Conservation (phyloP, 2,797 vertebrate species). For the Alectoris magna region DNA sequence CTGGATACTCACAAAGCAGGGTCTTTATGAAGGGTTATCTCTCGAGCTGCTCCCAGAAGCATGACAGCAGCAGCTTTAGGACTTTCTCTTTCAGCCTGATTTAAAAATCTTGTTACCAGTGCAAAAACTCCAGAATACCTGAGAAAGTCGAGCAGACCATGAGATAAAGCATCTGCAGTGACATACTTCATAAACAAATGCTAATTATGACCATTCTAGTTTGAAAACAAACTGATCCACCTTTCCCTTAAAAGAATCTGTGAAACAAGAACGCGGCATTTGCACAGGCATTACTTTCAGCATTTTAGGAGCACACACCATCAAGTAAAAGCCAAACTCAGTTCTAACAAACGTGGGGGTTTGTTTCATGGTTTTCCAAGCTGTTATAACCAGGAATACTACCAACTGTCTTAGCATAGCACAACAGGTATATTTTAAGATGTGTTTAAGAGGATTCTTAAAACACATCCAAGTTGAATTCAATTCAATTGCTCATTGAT, state of each 20-base stretch:
- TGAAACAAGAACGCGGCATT: accelerated
- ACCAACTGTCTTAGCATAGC: neutral
- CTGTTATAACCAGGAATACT: neutral
- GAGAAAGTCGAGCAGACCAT: neutral
- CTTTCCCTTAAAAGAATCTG: neutral
- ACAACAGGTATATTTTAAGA: neutral
- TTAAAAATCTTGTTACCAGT: slow-evolving; percentile 79
- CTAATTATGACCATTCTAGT: neutral
- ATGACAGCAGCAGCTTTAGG: slow-evolving; percentile 82
- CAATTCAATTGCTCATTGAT: neutral
- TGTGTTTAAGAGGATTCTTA: neutral
- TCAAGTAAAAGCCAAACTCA: neutral
- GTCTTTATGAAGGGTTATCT: slow-evolving; percentile 79
- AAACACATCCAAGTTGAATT: neutral
- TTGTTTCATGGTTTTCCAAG: neutral
- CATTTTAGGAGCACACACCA: neutral
- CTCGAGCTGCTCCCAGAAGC: slow-evolving; percentile 83
- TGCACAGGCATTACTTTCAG: neutral
- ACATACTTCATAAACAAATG: accelerated
- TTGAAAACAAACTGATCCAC: neutral
- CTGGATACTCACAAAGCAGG: slow-evolving; percentile 63
- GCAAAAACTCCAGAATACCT: slow-evolving; percentile 83
- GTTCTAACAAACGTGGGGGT: accelerated
- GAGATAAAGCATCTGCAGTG: neutral
- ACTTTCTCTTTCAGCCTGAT: slow-evolving; percentile 76